A percentile compares a stretch with the other conserved stretches of the same genome.
phyloP scores from a whole-genome alignment of 2,113 vertebrate genomes.

The Taurulus bubalis region DNA sequence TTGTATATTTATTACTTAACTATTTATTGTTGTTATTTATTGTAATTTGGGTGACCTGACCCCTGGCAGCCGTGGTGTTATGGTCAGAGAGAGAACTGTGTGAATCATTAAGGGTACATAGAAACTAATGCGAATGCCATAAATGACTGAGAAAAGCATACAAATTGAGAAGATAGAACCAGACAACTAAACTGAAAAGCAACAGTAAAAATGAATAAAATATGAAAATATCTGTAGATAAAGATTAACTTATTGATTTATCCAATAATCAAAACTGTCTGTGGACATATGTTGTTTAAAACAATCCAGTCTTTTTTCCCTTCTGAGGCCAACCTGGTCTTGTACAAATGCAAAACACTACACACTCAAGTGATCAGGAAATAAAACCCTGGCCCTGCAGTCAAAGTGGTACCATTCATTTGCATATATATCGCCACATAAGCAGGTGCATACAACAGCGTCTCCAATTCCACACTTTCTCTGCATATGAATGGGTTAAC shows the following conservation, averaged over 20 bases:
- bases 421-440: conserved; percentile 44
- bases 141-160: not conserved
- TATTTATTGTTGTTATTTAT: not conserved
- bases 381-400: conserved; percentile 10
- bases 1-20: not conserved
- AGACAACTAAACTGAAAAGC: not conserved
- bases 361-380: not conserved
- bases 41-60: not conserved
- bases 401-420: conserved; percentile 25
- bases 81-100: not conserved
- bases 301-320: not conserved
- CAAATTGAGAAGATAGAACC: not conserved
- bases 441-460: conserved; percentile 43
- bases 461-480: conserved; percentile 19
- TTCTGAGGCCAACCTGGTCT: not conserved
- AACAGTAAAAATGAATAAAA: not conserved
- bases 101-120: not conserved
- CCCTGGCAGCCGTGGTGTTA: not conserved
- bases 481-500: conserved; percentile 58
- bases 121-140: not conserved
- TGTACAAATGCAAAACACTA: not conserved
- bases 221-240: not conserved
- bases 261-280: not conserved
- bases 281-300: not conserved
- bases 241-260: not conserved